Percentiles rank a stretch among this genome's conserved stretches.
These are phyloP conservation scores for Neodontobutis hainanensis DNA, from an alignment of 2,113 vertebrate genomes.

Conservation along the genomic window DNA sequence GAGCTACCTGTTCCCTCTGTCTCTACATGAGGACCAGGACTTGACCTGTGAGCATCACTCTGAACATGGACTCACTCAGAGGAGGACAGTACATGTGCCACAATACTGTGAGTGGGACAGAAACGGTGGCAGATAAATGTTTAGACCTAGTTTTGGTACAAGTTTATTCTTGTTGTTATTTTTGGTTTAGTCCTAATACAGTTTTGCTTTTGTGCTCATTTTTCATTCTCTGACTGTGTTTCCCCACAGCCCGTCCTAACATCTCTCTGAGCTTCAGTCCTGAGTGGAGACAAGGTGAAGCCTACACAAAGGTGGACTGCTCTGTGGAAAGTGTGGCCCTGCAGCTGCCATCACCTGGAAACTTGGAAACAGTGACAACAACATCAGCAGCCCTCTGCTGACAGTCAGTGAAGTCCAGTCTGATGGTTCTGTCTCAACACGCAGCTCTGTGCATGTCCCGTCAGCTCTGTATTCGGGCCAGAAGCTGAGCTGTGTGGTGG, in stretches of 20 bases:
- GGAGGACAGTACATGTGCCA: slow-evolving; percentile 58
- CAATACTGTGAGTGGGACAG: slow-evolving; percentile 67
- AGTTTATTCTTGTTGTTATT: no score
- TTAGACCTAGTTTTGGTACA: no score
- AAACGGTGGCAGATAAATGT: no score
- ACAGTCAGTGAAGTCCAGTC: slow-evolving; percentile 30
- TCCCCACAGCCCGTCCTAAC: slow-evolving; percentile 56
- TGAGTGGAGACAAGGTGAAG: slow-evolving; percentile 48
- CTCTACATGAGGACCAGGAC: slow-evolving; percentile 62
- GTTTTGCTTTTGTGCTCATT: slow-evolving; percentile 6
- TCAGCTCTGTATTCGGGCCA: slow-evolving; percentile 62
- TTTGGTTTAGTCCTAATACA: not conserved
- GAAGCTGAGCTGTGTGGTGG: slow-evolving; percentile 67
- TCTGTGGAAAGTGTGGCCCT: slow-evolving; percentile 51
- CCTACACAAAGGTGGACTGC: slow-evolving; percentile 60
- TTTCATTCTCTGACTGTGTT: not conserved
- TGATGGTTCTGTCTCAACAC: slow-evolving; percentile 29
- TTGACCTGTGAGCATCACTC: slow-evolving; percentile 66
- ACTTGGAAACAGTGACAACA: slow-evolving; percentile 17
- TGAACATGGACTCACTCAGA: slow-evolving; percentile 35
- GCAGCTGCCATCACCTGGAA: slow-evolving; percentile 66
- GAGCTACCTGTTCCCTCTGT: slow-evolving; percentile 66
- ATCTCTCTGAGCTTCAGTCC: slow-evolving; percentile 50
- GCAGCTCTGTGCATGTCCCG: slow-evolving; percentile 51
- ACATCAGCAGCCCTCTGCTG: slow-evolving; percentile 1